Evolutionary conservation across 2,113 vertebrate genomes (phyloP).

Genomic region (Labeo rohita): DNA sequence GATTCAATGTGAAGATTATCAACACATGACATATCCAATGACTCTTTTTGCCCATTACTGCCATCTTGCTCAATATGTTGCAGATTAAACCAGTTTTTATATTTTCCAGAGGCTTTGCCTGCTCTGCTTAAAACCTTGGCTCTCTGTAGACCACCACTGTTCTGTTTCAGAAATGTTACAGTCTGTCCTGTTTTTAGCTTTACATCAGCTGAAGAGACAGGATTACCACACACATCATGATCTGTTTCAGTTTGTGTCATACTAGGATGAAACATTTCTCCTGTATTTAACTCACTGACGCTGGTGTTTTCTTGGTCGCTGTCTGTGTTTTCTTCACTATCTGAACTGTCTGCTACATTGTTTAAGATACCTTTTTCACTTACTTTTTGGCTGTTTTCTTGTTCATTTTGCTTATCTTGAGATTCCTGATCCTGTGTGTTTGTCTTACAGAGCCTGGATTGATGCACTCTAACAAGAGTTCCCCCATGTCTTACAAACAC

Average conservation of each 20-base stretch:
- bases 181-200: background rate
- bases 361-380: background rate
- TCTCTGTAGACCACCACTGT: background rate
- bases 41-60: background rate
- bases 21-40: constrained; percentile 1
- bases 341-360: background rate
- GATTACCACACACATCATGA: background rate
- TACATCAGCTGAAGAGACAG: background rate
- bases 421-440: background rate
- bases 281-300: background rate
- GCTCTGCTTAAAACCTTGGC: constrained; percentile 21
- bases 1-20: background rate
- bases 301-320: background rate
- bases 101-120: constrained; percentile 37
- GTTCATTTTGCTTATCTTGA: background rate
- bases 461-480: background rate
- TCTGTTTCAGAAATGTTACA: constrained; percentile 17
- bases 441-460: background rate
- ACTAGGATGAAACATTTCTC: background rate
- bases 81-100: constrained; percentile 39
- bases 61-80: background rate
- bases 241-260: background rate
- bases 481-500: no score
- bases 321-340: background rate
- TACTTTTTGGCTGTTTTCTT: background rate